Percentiles rank a stretch among this genome's conserved stretches.
Conservation (phyloP, 2,797 vertebrate genomes). For the Pipistrellus pygmaeus region DNA sequence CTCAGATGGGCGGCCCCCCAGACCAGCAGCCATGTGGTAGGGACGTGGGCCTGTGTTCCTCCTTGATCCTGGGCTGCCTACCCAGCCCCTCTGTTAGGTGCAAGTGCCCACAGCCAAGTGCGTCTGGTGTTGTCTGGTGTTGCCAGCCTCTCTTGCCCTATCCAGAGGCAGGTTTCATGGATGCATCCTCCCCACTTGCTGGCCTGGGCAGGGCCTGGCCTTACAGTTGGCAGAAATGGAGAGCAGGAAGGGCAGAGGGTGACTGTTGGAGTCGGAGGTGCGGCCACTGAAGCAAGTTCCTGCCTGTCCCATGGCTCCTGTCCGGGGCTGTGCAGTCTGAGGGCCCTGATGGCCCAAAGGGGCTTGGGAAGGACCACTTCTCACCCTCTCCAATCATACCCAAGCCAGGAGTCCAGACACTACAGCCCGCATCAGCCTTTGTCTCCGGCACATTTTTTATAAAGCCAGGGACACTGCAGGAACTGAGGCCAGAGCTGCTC, state of each 20-base stretch:
- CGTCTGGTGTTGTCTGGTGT: not conserved
- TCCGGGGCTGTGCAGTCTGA: not conserved
- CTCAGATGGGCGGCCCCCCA: not conserved
- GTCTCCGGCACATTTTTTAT: not conserved
- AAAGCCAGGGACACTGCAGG: not conserved
- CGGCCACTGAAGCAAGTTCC: not conserved
- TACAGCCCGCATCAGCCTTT: not conserved
- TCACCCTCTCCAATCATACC: not conserved
- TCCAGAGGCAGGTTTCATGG: not conserved
- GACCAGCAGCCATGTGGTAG: accelerated
- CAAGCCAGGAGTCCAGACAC: not conserved
- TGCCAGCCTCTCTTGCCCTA: not conserved
- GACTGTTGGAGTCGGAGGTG: not conserved
- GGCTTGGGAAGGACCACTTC: not conserved
- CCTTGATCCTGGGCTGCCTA: not conserved
- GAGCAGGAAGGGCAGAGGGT: not conserved
- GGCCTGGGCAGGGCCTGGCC: not conserved
- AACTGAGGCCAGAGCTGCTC: not conserved
- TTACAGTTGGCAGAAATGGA: not conserved
- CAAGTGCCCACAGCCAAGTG: not conserved
- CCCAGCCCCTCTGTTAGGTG: not conserved
- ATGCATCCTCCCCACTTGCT: not conserved
- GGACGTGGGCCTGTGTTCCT: not conserved
- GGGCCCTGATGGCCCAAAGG: no score
- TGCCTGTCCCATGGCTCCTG: not conserved